Evolutionary conservation across 2,113 vertebrate genomes (phyloP).

Genomic region (Neopipo cinnamomea): DNA sequence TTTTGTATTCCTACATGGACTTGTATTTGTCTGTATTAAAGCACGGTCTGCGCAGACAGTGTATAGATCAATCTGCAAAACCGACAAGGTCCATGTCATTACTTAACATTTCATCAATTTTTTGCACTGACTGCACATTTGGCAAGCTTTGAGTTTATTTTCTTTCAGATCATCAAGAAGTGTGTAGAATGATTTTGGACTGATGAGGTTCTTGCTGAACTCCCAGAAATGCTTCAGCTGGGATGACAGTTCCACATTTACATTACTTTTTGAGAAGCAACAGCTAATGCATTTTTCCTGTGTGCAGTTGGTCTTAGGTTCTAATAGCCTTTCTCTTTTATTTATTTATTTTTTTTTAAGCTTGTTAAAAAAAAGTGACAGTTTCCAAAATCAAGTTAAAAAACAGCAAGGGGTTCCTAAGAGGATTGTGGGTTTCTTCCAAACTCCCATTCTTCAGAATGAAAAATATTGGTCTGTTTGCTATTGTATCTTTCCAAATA

Average conservation of each 20-base stretch:
- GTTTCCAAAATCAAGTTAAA: background rate
- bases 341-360: background rate
- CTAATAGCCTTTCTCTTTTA: background rate
- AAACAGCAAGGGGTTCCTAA: background rate
- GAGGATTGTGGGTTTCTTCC: background rate
- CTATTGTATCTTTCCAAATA: background rate
- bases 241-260: background rate
- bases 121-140: background rate
- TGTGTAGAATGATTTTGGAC: background rate
- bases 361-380: background rate
- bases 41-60: background rate
- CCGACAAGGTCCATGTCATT: background rate
- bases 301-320: background rate
- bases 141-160: background rate
- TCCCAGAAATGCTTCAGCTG: background rate
- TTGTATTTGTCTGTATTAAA: background rate
- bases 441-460: background rate
- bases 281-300: background rate
- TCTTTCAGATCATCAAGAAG: background rate
- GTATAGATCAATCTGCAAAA: background rate
- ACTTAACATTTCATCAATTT: constrained; percentile 22
- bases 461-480: background rate
- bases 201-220: constrained; percentile 9
- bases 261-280: background rate
- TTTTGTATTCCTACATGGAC: background rate